Evolutionary conservation across 1,140 invertebrate species (phyloP), one percentile per base, ranked within the genome.

Genomic region (Lasaia peninsularis): DNA sequence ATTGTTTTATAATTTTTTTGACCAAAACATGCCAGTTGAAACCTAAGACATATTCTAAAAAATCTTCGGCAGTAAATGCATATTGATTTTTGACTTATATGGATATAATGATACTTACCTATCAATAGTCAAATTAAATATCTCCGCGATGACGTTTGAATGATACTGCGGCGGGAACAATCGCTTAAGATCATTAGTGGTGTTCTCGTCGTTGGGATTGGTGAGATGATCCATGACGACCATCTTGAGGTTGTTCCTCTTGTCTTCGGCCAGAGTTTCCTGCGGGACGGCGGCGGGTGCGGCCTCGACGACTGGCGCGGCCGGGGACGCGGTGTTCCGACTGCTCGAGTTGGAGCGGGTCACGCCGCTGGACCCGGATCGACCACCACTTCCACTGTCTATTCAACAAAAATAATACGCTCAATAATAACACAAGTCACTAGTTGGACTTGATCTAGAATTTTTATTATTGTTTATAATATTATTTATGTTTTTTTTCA

Each of bases 91-190:
- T n/a, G n/a, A n/a, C n/a, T n/a, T n/a, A n/a, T n/a, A n/a, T n/a
- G n/a, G n/a, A n/a, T n/a, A n/a, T 40, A 2, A 40, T 12, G 8
- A 20, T 16, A 62, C 67, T 73, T 65, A 88, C 82, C 76, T 85
- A 52, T 88, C 82, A 6, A 85, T 50, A 11, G 68, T 72, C 52
- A 80, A 54, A 63, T 83, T 81, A 12, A 83, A 51, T 60, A 86
- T 80, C 67, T 86, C 82, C 6, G 70, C 73, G n/a, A 88, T 63
- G 21, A 83, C 65, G 12, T 69, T 76, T 14, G 77, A 73, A 54
- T 86, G 80, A 14, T 78, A 73, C 35, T 81, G 69, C 1, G 69
- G 53, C 20, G 62, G 52, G 62, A 79, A 77, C 1, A 63, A 52
- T 6, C 73, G 67, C 49, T 82, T 79, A 12, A 83, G 58, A 12